Evolutionary conservation across 1,140 invertebrate species (phyloP), one percentile per base, ranked within the genome.

Genomic region (Halotydeus destructor): DNA sequence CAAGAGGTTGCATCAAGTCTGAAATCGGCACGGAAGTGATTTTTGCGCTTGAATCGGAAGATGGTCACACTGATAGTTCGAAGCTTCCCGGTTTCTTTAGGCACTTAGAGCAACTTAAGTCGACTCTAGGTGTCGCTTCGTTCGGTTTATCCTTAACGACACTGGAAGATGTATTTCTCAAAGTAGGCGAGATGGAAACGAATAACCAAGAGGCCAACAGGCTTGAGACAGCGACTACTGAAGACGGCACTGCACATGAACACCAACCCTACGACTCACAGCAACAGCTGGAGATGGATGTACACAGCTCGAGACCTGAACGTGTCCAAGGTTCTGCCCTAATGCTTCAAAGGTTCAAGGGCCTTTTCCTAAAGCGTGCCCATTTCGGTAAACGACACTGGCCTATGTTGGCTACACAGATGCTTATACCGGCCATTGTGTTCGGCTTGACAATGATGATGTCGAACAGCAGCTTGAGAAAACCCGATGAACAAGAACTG

Each of bases 161-260:
- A 0, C 65, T 86, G 52, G 81, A 85, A 55, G 78, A 85, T 61
- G 79, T 86, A 9, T 85, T 84, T 54, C 55, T 85, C 14, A 77
- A 74, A 5, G 41, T 43, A 24, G 39, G 39, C 12, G 11, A 11
- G 6, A 18, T 38, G 8, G 35, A 11, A n/a, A 21, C 35, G 9
- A 18, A 14, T 22, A 39, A 41, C 11, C 14, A 14, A 36, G 18
- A 9, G 21, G 9, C 14, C 35, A 9, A 8, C 9, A 24, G 14
- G n/a, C n/a, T n/a, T n/a, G n/a, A n/a, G n/a, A n/a, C n/a, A n/a
- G n/a, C n/a, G n/a, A n/a, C n/a, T n/a, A n/a, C n/a, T n/a, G n/a
- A n/a, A n/a, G n/a, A n/a, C n/a, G n/a, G n/a, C n/a, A n/a, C n/a
- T n/a, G n/a, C n/a, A n/a, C n/a, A n/a, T n/a, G n/a, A n/a, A n/a